phyloP scores from a whole-genome alignment of 2,113 vertebrate genomes.

The Gallinago jamesoni region DNA sequence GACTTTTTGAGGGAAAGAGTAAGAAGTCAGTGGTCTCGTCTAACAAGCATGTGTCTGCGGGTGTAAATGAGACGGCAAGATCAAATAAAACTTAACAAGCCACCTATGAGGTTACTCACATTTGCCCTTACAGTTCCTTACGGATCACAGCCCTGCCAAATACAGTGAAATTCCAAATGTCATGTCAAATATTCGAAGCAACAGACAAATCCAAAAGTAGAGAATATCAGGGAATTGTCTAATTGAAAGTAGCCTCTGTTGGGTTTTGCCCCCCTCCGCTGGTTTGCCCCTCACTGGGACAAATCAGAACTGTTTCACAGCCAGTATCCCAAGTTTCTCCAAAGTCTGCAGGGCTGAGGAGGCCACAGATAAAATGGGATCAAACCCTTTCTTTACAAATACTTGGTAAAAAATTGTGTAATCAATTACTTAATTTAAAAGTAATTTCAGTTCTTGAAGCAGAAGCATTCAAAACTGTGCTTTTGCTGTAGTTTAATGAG shows the following conservation, averaged over 20 bases:
- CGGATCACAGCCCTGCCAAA: background rate
- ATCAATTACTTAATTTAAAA: background rate
- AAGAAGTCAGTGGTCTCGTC: conserved; percentile 25
- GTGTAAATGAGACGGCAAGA: conserved; percentile 38
- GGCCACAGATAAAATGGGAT: background rate
- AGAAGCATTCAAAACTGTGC: background rate
- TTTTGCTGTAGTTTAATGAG: background rate
- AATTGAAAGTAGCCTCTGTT: background rate
- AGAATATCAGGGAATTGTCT: background rate
- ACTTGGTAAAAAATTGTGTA: background rate
- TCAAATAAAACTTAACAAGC: conserved; percentile 40
- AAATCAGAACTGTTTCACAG: background rate
- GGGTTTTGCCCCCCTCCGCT: background rate
- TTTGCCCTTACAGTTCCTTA: background rate
- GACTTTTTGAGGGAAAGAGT: conserved; percentile 22
- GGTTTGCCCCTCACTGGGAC: background rate
- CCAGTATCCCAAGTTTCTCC: background rate
- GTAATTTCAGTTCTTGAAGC: background rate
- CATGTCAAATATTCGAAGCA: background rate
- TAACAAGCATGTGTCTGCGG: background rate
- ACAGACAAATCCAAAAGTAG: background rate
- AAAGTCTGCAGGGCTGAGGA: background rate
- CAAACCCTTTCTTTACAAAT: background rate
- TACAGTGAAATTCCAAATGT: background rate
- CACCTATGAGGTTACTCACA: conserved; percentile 22